Evolutionary conservation across 2,113 vertebrate species (phyloP).

Genomic region (Trichomycterus rosablanca): DNA sequence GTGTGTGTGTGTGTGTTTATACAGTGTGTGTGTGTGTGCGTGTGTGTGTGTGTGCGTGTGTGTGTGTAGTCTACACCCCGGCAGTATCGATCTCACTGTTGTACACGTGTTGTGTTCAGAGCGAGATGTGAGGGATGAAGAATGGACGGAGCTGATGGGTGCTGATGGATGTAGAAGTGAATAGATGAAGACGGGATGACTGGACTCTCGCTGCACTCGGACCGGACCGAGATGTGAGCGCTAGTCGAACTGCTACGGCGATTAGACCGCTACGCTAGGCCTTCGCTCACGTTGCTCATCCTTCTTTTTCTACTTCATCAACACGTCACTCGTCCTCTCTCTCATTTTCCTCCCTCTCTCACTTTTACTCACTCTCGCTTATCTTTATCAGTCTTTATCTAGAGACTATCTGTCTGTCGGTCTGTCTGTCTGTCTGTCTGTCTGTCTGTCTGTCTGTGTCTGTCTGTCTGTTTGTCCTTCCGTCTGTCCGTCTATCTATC

Average conservation of each 20-base stretch:
- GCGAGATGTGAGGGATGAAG: slow-evolving; percentile 21
- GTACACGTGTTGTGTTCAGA: slow-evolving; percentile 13
- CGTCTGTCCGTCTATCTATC: too few species aligned
- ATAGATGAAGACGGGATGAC: slow-evolving; percentile 29
- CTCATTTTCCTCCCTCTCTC: not conserved
- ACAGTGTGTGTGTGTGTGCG: not conserved
- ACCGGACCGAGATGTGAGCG: slow-evolving; percentile 12
- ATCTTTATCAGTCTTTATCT: too few species aligned
- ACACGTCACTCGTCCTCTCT: not conserved
- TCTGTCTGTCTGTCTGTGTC: too few species aligned
- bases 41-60: slow-evolving; percentile 1
- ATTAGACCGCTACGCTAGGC: slow-evolving; percentile 19
- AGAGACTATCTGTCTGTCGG: too few species aligned
- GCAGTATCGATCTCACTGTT: slow-evolving; percentile 32
- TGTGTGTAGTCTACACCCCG: not conserved
- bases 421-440: too few species aligned
- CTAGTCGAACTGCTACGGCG: not conserved
- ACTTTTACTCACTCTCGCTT: not conserved
- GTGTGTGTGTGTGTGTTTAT: too few species aligned
- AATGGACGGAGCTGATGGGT: slow-evolving; percentile 37
- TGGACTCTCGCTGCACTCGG: slow-evolving; percentile 17
- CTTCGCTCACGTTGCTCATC: too few species aligned
- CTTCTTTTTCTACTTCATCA: not conserved
- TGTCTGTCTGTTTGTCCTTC: too few species aligned
- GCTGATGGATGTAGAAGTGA: slow-evolving; percentile 41